These are phyloP conservation scores for Timema cristinae DNA, from an alignment of 2,888 invertebrate genomes.

Conservation along the genomic window DNA sequence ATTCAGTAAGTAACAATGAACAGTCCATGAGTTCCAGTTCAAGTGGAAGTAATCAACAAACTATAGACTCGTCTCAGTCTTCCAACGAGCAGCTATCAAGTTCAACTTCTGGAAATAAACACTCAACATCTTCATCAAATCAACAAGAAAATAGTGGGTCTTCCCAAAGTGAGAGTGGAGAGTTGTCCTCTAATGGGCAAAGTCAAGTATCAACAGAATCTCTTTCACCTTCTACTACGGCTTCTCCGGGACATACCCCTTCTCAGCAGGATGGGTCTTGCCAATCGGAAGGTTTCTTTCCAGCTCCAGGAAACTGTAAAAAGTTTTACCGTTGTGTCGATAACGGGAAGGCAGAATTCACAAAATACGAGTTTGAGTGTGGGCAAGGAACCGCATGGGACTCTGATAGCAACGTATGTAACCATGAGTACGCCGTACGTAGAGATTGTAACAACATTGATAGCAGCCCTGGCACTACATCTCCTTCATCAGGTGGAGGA, in stretches of 20 bases:
- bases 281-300: slow-evolving; percentile 57
- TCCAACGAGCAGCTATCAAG: slow-evolving; percentile 10
- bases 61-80: background rate
- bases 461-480: slow-evolving; percentile 2
- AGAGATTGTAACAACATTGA: slow-evolving; percentile 19
- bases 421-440: slow-evolving; percentile 40
- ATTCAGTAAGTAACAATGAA: slow-evolving; percentile 16
- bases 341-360: slow-evolving; percentile 46
- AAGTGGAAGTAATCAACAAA: slow-evolving; percentile 16
- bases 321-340: slow-evolving; percentile 63
- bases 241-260: background rate
- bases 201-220: too few species aligned
- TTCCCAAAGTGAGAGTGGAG: background rate
- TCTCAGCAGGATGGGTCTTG: slow-evolving; percentile 40
- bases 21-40: slow-evolving; percentile 6
- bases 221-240: too few species aligned
- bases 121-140: background rate
- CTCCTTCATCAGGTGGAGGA: background rate
- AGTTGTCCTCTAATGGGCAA: too few species aligned
- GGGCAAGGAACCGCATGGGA: slow-evolving; percentile 57
- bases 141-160: background rate
- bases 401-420: slow-evolving; percentile 53
- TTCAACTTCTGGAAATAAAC: slow-evolving; percentile 4
- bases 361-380: slow-evolving; percentile 52
- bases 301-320: slow-evolving; percentile 56